Percentiles rank a stretch among this genome's conserved stretches.
Conservation (phyloP, 1,140 invertebrate species). For the Ditylenchus dipsaci region DNA sequence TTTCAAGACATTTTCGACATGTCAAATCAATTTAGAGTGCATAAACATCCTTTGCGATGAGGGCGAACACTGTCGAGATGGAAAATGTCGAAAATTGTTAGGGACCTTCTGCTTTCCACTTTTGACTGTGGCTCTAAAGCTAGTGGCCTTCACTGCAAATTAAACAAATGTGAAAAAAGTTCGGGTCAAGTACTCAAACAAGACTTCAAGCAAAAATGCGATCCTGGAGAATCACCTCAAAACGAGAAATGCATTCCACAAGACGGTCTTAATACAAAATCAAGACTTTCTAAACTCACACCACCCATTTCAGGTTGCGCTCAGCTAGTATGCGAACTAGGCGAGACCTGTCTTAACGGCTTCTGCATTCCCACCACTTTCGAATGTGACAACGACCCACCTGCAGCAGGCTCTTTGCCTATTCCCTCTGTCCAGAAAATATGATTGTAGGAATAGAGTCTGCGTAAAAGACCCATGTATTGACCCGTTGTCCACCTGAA, state of each 20-base stretch:
- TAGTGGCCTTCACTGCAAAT: constrained; percentile 33
- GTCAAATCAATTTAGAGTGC: constrained; percentile 31
- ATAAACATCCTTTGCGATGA: constrained; percentile 48
- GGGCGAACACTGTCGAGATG: constrained; percentile 49
- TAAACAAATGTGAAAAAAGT: constrained; percentile 40
- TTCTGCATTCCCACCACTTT: constrained; percentile 34
- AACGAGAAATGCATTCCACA: constrained; percentile 43
- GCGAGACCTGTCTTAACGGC: constrained; percentile 48
- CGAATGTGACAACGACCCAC: constrained; percentile 4
- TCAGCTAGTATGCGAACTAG: constrained; percentile 40
- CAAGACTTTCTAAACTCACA: constrained; percentile 6
- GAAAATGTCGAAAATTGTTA: constrained; percentile 42
- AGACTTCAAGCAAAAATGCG: constrained; percentile 18
- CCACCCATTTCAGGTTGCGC: constrained; percentile 42
- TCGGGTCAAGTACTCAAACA: constrained; percentile 12
- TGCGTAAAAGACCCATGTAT: constrained; percentile 34
- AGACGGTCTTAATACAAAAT: constrained; percentile 16
- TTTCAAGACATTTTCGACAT: not conserved
- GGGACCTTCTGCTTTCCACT: constrained; percentile 46
- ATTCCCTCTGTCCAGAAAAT: constrained; percentile 25
- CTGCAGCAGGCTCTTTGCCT: not conserved
- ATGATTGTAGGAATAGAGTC: constrained; percentile 19
- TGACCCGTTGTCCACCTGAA: constrained; percentile 36
- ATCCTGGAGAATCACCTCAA: constrained; percentile 32
- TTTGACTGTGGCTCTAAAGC: constrained; percentile 49